Conservation (phyloP, 2,113 vertebrate genomes). For the Labrus mixtus region DNA sequence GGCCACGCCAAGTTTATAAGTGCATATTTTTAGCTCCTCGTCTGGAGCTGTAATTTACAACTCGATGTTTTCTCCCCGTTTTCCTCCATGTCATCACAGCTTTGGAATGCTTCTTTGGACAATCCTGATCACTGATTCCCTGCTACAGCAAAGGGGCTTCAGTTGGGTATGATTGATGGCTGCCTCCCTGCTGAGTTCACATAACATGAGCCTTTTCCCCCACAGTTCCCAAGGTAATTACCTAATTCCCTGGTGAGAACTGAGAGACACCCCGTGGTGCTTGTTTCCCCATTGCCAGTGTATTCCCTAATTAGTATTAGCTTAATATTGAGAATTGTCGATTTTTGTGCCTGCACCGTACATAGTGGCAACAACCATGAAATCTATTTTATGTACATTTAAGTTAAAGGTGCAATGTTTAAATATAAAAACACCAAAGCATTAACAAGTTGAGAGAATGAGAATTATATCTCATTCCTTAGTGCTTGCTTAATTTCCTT, state of each 20-base stretch:
- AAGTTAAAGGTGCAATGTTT: too few species aligned
- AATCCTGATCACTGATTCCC: conserved; percentile 25
- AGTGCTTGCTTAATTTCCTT: too few species aligned
- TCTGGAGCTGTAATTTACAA: conserved; percentile 29
- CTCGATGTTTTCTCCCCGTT: conserved; percentile 21
- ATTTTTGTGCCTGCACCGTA: neutral
- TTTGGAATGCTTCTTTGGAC: conserved; percentile 40
- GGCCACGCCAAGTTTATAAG: conserved; percentile 12
- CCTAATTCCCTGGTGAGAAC: conserved; percentile 68
- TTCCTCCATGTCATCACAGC: conserved; percentile 37
- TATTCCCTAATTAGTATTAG: conserved; percentile 32
- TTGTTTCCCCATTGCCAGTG: conserved; percentile 26
- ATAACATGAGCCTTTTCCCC: conserved; percentile 43
- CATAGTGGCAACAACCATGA: neutral
- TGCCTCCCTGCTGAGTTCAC: conserved; percentile 61
- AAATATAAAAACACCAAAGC: too few species aligned
- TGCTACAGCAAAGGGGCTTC: conserved; percentile 9
- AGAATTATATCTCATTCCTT: too few species aligned
- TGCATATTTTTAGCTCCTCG: conserved; percentile 27
- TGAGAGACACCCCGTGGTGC: conserved; percentile 17
- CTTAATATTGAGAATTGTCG: conserved; percentile 32
- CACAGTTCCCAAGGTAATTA: conserved; percentile 63
- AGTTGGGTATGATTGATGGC: conserved; percentile 68
- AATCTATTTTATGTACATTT: neutral
- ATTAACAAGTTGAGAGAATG: too few species aligned